Evolutionary conservation across 2,113 vertebrate genomes (phyloP).

Genomic region (Gasterosteus aculeatus): DNA sequence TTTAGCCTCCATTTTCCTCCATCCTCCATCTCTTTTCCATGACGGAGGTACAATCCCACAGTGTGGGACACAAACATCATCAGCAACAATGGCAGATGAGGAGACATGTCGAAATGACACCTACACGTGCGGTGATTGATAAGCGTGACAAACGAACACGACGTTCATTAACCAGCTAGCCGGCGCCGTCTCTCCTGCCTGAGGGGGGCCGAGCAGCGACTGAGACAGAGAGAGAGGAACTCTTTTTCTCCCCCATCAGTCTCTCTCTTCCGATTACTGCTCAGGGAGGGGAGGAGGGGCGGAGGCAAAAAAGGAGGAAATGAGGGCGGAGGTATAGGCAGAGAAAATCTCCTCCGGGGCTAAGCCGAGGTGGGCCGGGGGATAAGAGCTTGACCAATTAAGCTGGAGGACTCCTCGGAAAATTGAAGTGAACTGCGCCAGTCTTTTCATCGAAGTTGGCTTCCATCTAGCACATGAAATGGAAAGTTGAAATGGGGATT

Average conservation of each 20-base stretch:
- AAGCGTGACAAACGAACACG: conserved; percentile 78
- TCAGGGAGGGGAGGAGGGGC: conserved; percentile 21
- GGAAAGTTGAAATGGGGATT: conserved; percentile 57
- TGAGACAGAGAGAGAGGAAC: conserved; percentile 14
- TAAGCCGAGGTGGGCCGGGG: conserved; percentile 73
- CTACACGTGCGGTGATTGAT: conserved; percentile 77
- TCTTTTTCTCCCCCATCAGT: conserved; percentile 63
- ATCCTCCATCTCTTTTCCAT: conserved; percentile 48
- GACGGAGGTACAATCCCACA: conserved; percentile 69
- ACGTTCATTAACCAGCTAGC: conserved; percentile 76
- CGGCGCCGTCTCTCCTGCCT: conserved; percentile 61
- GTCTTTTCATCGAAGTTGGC: conserved; percentile 67
- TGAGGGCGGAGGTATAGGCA: conserved; percentile 66
- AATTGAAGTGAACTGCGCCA: conserved; percentile 69
- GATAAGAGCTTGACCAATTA: conserved; percentile 80
- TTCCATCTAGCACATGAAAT: conserved; percentile 66
- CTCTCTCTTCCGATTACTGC: conserved; percentile 69
- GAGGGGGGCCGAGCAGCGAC: conserved; percentile 49
- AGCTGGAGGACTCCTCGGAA: conserved; percentile 72
- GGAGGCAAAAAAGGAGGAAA: conserved; percentile 44
- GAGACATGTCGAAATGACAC: conserved; percentile 72
- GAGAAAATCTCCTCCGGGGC: conserved; percentile 68
- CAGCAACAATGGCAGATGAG: conserved; percentile 70
- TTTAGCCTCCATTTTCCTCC: conserved; percentile 51
- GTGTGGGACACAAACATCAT: conserved; percentile 63